phyloP scores from a whole-genome alignment of 2,888 invertebrate genomes.

The Theristus sp. region DNA sequence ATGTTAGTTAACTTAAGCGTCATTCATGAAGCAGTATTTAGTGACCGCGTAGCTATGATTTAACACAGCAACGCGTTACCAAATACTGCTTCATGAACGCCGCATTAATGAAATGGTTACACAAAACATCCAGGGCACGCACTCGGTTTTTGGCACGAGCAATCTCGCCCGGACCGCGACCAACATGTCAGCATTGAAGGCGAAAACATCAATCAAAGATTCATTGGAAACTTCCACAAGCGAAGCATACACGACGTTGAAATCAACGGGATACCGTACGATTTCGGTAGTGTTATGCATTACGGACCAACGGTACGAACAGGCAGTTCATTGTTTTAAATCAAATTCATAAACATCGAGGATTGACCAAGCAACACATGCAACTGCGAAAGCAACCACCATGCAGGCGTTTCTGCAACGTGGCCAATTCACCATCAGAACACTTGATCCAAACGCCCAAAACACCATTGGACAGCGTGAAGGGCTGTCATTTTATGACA shows the following conservation, averaged over 20 bases:
- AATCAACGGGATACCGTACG: not conserved
- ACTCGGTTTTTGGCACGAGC: slow-evolving; percentile 24
- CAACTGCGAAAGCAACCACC: no score
- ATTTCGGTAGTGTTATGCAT: slow-evolving; percentile 17
- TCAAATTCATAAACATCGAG: no score
- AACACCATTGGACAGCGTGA: slow-evolving; percentile 2
- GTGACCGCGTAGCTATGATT: no score
- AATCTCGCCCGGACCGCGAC: slow-evolving; percentile 21
- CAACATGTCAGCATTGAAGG: slow-evolving; percentile 14
- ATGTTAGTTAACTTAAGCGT: no score
- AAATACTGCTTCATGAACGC: no score
- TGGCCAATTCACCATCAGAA: not conserved
- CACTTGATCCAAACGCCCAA: not conserved
- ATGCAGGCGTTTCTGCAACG: not conserved
- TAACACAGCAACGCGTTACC: no score
- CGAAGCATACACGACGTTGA: not conserved
- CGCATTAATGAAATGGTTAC: no score
- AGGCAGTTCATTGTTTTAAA: no score
- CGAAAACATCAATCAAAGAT: not conserved
- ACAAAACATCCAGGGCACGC: slow-evolving; percentile 17
- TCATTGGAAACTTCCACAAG: not conserved
- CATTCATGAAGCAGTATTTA: no score
- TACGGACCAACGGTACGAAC: slow-evolving; percentile 16
- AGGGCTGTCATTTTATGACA: slow-evolving; percentile 4
- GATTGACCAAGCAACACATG: no score